phyloP scores from a whole-genome alignment of 2,888 invertebrate genomes.

The Lepidochrysops patricia region DNA sequence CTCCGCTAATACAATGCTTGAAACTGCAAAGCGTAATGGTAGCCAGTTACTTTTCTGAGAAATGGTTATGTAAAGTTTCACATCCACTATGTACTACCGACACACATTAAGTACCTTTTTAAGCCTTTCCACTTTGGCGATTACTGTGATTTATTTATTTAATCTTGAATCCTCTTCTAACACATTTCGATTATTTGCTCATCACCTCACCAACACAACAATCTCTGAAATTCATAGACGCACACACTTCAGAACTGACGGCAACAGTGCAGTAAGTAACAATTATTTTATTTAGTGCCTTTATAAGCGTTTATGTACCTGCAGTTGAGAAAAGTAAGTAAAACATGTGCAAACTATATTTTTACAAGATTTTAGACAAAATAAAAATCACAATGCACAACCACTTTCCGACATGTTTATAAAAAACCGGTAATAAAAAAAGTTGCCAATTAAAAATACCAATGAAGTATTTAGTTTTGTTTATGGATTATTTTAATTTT shows the following conservation, averaged over 20 bases:
- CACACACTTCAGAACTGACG: conserved; percentile 39
- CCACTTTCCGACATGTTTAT: conserved; percentile 58
- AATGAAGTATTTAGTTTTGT: neutral
- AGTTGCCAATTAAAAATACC: conserved; percentile 28
- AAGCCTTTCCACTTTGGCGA: conserved; percentile 29
- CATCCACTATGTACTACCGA: conserved; percentile 15
- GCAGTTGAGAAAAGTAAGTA: neutral
- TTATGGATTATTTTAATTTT: neutral
- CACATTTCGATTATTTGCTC: conserved; percentile 57
- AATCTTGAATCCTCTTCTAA: conserved; percentile 45
- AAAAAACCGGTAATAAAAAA: conserved; percentile 30
- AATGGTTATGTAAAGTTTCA: conserved; percentile 18
- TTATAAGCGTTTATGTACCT: neutral
- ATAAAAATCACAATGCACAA: conserved; percentile 48
- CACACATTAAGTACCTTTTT: conserved; percentile 37
- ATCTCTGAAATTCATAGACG: conserved; percentile 48
- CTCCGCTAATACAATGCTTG: conserved; percentile 40
- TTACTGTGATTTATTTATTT: conserved; percentile 29
- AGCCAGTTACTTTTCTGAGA: conserved; percentile 47
- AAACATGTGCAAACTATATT: conserved; percentile 23
- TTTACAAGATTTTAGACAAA: conserved; percentile 25
- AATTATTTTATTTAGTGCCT: neutral
- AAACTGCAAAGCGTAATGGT: conserved; percentile 59
- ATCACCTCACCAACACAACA: conserved; percentile 60
- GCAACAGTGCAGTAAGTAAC: conserved; percentile 23